Base-by-base conservation (phyloP, 2,888 invertebrate genomes). In the Leptinotarsa tumamoca region DNA sequence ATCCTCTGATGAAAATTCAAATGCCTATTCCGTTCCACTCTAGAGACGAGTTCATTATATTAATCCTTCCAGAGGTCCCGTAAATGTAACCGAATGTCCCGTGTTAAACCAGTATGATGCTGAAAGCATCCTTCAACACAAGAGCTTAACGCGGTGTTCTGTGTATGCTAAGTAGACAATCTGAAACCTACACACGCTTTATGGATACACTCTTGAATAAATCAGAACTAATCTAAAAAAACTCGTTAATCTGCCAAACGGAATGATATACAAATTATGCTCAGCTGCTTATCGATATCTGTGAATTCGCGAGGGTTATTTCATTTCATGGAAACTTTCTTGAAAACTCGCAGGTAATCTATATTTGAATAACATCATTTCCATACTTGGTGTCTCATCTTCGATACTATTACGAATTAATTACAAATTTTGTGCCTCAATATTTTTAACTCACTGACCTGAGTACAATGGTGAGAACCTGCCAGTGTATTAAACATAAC, bases 121-220 rank as follows among this genome's bases (percentile, higher is more conserved):
- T 71, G 71, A 71, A 74, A 71, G 71, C 74, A 71, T 71, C 74
- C 68, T 74, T 67, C 78, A 80, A 76, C 77, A 79, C 73, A 79
- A 77, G 77, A 78, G 80, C 79, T 80, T 80, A 78, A 75, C 79
- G 78, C 77, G 76, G 73, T 78, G 78, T 76, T 75, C 78, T 79
- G 76, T 80, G 80, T 80, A 80, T 80, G 80, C 79, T 80, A 80
- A 80, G 78, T 75, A 79, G 77, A 79, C 77, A 76, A 79, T 80
- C 76, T 79, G 77, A 77, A 80, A 78, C 77, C 78, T 69, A 79
- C 78, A 78, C 79, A 79, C 79, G 78, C 79, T 75, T 77, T 49
- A 74, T 67, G 71, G 56, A 68, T 74, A 67, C 68, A 66, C 67
- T 71, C 67, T 67, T 49, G 74, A 63, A 74, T 74, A 74, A 18